Percentiles rank a stretch among this genome's conserved stretches.
phyloP scores from a whole-genome alignment of 2,113 vertebrate genomes.

The Petromus typicus region DNA sequence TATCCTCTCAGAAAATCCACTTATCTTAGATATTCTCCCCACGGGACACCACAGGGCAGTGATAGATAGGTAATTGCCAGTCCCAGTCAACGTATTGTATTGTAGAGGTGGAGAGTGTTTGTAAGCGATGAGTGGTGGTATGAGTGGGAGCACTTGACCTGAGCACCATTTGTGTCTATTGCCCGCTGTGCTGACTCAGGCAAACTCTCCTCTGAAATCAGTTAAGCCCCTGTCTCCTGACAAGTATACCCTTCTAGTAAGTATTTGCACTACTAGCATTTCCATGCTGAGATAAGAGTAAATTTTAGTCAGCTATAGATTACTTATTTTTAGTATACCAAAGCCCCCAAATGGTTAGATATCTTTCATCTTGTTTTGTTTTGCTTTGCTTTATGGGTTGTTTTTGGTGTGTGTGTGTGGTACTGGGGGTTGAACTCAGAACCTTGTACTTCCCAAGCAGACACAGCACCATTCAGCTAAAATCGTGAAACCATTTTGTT shows the following conservation, averaged over 20 bases:
- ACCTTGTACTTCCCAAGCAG: no score
- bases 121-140: neutral
- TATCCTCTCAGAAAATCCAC: neutral
- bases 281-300: neutral
- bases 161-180: conserved; percentile 31
- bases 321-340: neutral
- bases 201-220: neutral
- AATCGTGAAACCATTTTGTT: neutral
- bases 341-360: neutral
- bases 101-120: conserved; percentile 5
- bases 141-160: neutral
- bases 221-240: neutral
- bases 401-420: no score
- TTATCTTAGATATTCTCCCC: conserved; percentile 34
- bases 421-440: no score
- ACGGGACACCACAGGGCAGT: neutral
- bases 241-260: neutral
- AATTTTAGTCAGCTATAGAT: neutral
- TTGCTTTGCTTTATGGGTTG: neutral
- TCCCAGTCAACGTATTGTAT: neutral
- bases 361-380: neutral
- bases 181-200: neutral
- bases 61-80: neutral
- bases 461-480: no score
- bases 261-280: neutral